Conservation (phyloP, 1,140 invertebrate genomes). For the Lepidurus arcticus region DNA sequence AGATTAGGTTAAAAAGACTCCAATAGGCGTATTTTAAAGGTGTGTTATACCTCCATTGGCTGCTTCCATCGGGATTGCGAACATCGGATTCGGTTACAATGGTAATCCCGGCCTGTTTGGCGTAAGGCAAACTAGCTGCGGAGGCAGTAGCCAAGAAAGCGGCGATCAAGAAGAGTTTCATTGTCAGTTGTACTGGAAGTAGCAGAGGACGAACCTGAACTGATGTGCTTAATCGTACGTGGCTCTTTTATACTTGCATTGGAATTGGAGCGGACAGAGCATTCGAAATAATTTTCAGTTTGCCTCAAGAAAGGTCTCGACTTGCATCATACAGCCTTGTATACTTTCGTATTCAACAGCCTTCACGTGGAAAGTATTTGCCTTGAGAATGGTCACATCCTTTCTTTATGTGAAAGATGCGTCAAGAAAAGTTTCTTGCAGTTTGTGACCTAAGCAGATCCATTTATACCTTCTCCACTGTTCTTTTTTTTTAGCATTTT, state of each 20-base stretch:
- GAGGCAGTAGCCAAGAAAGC: conserved; percentile 23
- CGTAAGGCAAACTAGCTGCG: conserved; percentile 19
- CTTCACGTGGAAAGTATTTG: too few species aligned
- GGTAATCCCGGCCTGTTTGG: not conserved
- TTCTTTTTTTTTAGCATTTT: too few species aligned
- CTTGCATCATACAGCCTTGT: too few species aligned
- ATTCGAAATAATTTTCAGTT: not conserved
- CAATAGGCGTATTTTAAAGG: not conserved
- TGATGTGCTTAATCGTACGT: not conserved
- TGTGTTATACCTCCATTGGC: not conserved
- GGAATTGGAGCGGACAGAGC: not conserved
- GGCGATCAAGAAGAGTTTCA: conserved; percentile 23
- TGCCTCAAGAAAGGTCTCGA: not conserved
- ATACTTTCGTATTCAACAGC: too few species aligned
- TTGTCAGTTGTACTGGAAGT: not conserved
- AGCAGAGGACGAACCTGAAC: not conserved
- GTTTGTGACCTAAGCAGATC: too few species aligned
- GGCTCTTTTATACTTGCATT: not conserved
- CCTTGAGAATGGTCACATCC: too few species aligned
- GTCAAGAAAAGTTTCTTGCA: too few species aligned
- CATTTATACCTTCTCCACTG: too few species aligned
- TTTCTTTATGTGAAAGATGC: too few species aligned
- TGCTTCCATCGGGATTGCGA: not conserved
- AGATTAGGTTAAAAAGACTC: not conserved
- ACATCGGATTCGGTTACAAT: not conserved